Evolutionary conservation across 1,140 invertebrate species (phyloP).

Genomic region (Callitettix versicolor): DNA sequence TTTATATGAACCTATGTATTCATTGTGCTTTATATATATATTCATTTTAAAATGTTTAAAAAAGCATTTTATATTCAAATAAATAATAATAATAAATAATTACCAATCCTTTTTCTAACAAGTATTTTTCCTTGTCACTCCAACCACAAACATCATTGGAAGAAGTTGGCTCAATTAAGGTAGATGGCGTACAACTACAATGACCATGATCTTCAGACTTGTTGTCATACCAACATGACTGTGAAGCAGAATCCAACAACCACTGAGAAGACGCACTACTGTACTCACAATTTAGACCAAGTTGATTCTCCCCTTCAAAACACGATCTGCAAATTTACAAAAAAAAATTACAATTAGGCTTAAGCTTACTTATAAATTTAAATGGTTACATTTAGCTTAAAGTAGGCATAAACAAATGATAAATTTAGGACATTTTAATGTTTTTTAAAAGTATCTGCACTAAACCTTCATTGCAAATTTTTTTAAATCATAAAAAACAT

Average conservation of each 20-base stretch:
- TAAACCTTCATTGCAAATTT: too few species aligned
- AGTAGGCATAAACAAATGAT: too few species aligned
- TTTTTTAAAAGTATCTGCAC: too few species aligned
- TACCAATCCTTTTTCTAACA: constrained; percentile 48
- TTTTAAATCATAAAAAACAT: too few species aligned
- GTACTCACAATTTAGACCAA: constrained; percentile 29
- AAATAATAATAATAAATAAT: constrained; percentile 24
- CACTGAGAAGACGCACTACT: constrained; percentile 28
- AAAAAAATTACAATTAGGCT: background rate
- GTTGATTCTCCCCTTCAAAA: constrained; percentile 34
- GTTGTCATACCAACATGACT: constrained; percentile 15
- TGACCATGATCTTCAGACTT: background rate
- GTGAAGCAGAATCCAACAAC: constrained; percentile 35
- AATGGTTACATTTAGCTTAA: too few species aligned
- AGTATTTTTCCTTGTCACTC: constrained; percentile 43
- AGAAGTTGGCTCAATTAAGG: constrained; percentile 20
- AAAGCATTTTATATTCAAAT: too few species aligned
- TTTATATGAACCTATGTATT: too few species aligned
- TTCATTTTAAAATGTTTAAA: too few species aligned
- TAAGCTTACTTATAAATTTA: too few species aligned
- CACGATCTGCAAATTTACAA: constrained; percentile 14
- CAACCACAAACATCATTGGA: constrained; percentile 35
- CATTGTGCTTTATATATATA: too few species aligned
- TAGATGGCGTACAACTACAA: too few species aligned
- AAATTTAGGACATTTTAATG: too few species aligned